phyloP scores from a whole-genome alignment of 2,888 invertebrate genomes.

The Dolomedes plantarius region DNA sequence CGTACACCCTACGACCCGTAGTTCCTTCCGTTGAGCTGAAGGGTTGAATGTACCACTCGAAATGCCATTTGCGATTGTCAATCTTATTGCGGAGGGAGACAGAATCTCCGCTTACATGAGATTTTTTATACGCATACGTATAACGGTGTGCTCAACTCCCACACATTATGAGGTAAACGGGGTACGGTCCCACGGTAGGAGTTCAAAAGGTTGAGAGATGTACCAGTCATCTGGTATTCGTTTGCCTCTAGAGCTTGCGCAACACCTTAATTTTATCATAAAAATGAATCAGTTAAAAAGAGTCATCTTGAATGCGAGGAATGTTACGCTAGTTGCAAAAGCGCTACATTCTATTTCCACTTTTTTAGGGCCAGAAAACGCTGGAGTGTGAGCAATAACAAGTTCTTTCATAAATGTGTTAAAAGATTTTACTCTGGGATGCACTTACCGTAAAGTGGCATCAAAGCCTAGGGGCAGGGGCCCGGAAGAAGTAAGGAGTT shows the following conservation, averaged over 20 bases:
- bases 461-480: too few relatives aligned
- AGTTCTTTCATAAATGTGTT: too few relatives aligned
- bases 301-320: too few relatives aligned
- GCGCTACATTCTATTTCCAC: too few relatives aligned
- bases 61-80: slow-evolving; percentile 66
- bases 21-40: slow-evolving; percentile 64
- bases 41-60: slow-evolving; percentile 65
- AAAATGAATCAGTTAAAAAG: too few relatives aligned
- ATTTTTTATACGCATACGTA: background rate
- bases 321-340: too few relatives aligned
- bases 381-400: too few relatives aligned
- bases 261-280: too few relatives aligned
- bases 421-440: too few relatives aligned
- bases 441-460: too few relatives aligned
- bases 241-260: background rate
- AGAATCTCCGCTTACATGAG: background rate
- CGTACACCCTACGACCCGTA: slow-evolving; percentile 57
- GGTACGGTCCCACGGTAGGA: slow-evolving; percentile 37
- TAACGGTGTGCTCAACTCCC: slow-evolving; percentile 40
- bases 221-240: slow-evolving; percentile 5
- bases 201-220: slow-evolving; percentile 26
- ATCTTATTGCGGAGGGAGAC: slow-evolving; percentile 22
- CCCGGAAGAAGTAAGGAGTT: too few relatives aligned
- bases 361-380: too few relatives aligned
- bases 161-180: slow-evolving; percentile 37